phyloP scores from a whole-genome alignment of 2,113 vertebrate genomes.

The Labeo rohita region DNA sequence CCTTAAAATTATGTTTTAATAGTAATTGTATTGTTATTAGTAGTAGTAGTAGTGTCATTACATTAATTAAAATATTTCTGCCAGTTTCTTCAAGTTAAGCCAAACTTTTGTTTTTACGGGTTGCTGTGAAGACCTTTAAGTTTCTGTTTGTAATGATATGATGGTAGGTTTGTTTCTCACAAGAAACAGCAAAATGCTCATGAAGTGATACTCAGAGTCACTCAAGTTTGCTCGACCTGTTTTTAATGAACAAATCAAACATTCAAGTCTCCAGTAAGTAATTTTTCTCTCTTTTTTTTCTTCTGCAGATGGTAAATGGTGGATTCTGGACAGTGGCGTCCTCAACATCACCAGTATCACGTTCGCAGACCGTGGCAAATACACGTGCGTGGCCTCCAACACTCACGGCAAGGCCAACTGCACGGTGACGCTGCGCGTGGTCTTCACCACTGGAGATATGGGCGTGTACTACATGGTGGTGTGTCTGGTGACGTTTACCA shows the following conservation, averaged over 20 bases:
- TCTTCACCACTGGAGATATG: slow-evolving; percentile 95
- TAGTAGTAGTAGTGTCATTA: no score
- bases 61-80: no score
- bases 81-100: no score
- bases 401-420: slow-evolving; percentile 84
- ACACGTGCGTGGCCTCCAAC: slow-evolving; percentile 92
- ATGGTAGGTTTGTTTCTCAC: no score
- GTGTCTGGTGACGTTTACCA: slow-evolving; percentile 94
- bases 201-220: neutral
- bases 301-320: slow-evolving; percentile 84
- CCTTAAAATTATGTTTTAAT: no score
- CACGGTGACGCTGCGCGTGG: slow-evolving; percentile 90
- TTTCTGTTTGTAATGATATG: no score
- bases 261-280: no score
- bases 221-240: neutral
- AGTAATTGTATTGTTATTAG: no score
- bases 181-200: no score
- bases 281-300: slow-evolving; percentile 38
- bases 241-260: neutral
- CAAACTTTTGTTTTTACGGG: no score
- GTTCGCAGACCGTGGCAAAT: slow-evolving; percentile 93
- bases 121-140: no score
- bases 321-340: slow-evolving; percentile 81
- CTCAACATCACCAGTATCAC: slow-evolving; percentile 93
- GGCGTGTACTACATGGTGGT: slow-evolving; percentile 98